These are phyloP conservation scores for Listronotus bonariensis DNA, from an alignment of 1,140 invertebrate genomes.

Conservation along the genomic window DNA sequence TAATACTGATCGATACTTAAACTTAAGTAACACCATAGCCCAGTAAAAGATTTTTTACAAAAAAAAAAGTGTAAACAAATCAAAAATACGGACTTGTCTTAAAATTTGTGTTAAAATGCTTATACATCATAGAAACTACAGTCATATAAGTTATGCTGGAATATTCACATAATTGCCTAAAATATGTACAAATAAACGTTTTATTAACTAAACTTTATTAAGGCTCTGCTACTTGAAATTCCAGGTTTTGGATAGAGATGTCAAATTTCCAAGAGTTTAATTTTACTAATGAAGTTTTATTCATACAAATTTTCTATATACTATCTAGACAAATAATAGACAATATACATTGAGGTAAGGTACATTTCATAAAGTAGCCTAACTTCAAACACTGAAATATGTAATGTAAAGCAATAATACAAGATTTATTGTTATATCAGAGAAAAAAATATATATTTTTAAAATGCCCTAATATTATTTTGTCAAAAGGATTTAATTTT, in stretches of 20 bases:
- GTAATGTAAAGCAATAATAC: neutral
- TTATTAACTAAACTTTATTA: slow-evolving; percentile 15
- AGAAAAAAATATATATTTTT: too few species aligned
- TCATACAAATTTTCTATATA: slow-evolving; percentile 14
- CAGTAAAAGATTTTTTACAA: slow-evolving; percentile 12
- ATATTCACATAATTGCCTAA: slow-evolving; percentile 32
- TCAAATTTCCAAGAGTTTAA: slow-evolving; percentile 27
- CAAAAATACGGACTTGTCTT: slow-evolving; percentile 18
- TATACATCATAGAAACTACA: slow-evolving; percentile 32
- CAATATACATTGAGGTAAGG: too few species aligned
- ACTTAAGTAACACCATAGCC: slow-evolving; percentile 21
- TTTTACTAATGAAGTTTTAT: slow-evolving; percentile 5
- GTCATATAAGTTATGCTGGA: slow-evolving; percentile 30
- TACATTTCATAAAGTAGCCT: too few species aligned
- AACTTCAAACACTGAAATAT: neutral
- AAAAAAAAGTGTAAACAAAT: slow-evolving; percentile 1
- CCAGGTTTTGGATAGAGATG: slow-evolving; percentile 27
- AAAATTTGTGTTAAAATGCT: slow-evolving; percentile 4
- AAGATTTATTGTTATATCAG: neutral
- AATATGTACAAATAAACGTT: slow-evolving; percentile 23
- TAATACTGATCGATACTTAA: slow-evolving; percentile 31
- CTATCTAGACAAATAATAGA: slow-evolving; percentile 5
- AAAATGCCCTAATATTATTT: too few species aligned
- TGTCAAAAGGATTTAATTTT: too few species aligned
- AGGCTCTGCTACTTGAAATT: slow-evolving; percentile 22